Evolutionary conservation across 2,113 vertebrate genomes (phyloP).

Genomic region (Neodontobutis hainanensis): DNA sequence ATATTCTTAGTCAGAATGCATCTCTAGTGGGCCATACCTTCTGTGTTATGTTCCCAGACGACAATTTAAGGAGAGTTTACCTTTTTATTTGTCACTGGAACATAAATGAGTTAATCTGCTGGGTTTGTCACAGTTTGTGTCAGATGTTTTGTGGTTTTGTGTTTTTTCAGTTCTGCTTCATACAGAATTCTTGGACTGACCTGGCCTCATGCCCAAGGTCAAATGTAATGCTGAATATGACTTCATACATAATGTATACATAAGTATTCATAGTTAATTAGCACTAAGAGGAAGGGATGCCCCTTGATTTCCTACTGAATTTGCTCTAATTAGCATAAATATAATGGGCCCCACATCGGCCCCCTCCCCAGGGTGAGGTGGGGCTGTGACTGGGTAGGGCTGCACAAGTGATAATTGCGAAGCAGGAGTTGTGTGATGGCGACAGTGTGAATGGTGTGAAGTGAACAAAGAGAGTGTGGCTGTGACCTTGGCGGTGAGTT

Average conservation of each 20-base stretch:
- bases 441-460: slow-evolving; percentile 43
- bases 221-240: slow-evolving; percentile 25
- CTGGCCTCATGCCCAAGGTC: slow-evolving; percentile 54
- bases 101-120: not conserved
- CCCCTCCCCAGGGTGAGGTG: slow-evolving; percentile 55
- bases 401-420: slow-evolving; percentile 76
- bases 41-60: slow-evolving; percentile 20
- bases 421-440: slow-evolving; percentile 67
- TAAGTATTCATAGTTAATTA: slow-evolving; percentile 72
- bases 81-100: slow-evolving; percentile 6
- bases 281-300: slow-evolving; percentile 66
- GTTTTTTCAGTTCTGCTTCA: not conserved
- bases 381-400: slow-evolving; percentile 66
- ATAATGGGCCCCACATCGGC: slow-evolving; percentile 71
- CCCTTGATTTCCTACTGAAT: slow-evolving; percentile 64
- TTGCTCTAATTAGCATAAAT: slow-evolving; percentile 75
- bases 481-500: slow-evolving; percentile 19
- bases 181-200: not conserved
- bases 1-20: slow-evolving; percentile 49
- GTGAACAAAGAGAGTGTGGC: slow-evolving; percentile 52
- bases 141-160: not conserved
- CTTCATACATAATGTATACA: slow-evolving; percentile 69
- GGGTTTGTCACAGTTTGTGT: slow-evolving; percentile 2
- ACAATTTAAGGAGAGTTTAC: slow-evolving; percentile 14
- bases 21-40: slow-evolving; percentile 35